Base-by-base conservation (phyloP, 2,888 invertebrate species). In the Cosmia trapezina region DNA sequence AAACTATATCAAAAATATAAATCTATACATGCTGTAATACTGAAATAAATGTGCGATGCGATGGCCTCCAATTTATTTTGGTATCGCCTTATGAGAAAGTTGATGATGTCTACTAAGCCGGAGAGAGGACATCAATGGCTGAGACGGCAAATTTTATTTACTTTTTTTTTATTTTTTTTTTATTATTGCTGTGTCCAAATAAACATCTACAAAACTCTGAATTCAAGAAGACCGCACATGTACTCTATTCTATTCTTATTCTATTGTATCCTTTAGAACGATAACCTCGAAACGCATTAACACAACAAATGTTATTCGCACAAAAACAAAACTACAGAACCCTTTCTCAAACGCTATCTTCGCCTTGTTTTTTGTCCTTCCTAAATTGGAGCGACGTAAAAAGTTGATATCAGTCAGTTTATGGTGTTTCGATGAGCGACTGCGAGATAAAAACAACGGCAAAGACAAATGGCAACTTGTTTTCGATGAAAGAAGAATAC, bases 351-450 rank as follows among this genome's bases (percentile, higher is more conserved):
- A 72, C 41, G 60, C 47, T 68, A 56, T 75, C 70, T 72, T 78
- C 66, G 65, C 78, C 28, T 54, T 45, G 19, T 81, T 88, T 84
- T 89, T 87, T 87, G 86, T 85, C 85, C 85, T 82, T 83, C 76
- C 76, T 78, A 87, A 86, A 87, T 86, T 86, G 88, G 79, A 70
- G 78, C 73, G 83, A 77, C 87, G 77, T 88, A 88, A 89, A 89
- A 89, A 87, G 80, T 78, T 77, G 78, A 75, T 85, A 85, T 86
- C 83, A 80, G 80, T 65, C 68, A 73, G 70, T 88, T 88, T 89
- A 89, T 87, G 85, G 85, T 81, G 77, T 84, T 88, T 77, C 85
- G 81, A 86, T 88, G 87, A 87, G 82, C 82, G 82, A 70, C 68
- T 53, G 68, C 22, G 71, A 73, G 86, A 88, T 87, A 88, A 89